Conservation (phyloP, 2,113 vertebrate species). For the Larimichthys polyactis region DNA sequence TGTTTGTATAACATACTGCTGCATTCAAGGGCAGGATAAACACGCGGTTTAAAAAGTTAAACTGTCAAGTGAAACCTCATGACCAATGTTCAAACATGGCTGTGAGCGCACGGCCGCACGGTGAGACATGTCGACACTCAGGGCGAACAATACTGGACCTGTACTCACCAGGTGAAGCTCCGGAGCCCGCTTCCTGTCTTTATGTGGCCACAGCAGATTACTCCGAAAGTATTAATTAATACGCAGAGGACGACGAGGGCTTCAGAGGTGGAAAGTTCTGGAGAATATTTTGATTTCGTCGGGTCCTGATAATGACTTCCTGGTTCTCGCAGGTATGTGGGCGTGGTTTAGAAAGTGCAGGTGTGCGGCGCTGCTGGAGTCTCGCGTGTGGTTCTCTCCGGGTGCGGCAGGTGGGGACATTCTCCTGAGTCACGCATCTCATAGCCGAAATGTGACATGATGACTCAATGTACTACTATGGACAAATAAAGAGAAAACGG, state of each 20-base stretch:
- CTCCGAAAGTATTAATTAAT: not conserved
- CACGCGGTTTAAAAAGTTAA: not conserved
- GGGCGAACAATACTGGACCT: not conserved
- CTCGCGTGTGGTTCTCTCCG: conserved; percentile 9
- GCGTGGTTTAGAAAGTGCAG: conserved; percentile 72
- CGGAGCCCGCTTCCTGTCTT: not conserved
- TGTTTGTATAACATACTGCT: not conserved
- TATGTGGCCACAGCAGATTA: not conserved
- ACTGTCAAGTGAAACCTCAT: too few species aligned
- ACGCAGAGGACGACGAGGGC: fast-evolving
- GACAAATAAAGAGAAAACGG: too few species aligned
- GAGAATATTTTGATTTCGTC: not conserved
- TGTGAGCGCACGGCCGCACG: not conserved
- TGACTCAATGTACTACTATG: not conserved
- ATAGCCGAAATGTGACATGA: not conserved
- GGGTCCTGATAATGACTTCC: conserved; percentile 66
- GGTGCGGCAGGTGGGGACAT: conserved; percentile 22
- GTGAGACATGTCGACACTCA: conserved; percentile 36
- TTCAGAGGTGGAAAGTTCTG: not conserved
- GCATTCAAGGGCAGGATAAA: not conserved
- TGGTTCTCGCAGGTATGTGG: conserved; percentile 83
- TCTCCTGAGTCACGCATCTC: conserved; percentile 26
- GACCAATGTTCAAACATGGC: conserved; percentile 31
- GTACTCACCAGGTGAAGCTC: conserved; percentile 65
- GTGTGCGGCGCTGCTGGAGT: conserved; percentile 54